A percentile compares a stretch with the other conserved stretches of the same genome.
These are phyloP conservation scores for Caranx ignobilis DNA, from an alignment of 2,113 vertebrate species.

Conservation along the genomic window DNA sequence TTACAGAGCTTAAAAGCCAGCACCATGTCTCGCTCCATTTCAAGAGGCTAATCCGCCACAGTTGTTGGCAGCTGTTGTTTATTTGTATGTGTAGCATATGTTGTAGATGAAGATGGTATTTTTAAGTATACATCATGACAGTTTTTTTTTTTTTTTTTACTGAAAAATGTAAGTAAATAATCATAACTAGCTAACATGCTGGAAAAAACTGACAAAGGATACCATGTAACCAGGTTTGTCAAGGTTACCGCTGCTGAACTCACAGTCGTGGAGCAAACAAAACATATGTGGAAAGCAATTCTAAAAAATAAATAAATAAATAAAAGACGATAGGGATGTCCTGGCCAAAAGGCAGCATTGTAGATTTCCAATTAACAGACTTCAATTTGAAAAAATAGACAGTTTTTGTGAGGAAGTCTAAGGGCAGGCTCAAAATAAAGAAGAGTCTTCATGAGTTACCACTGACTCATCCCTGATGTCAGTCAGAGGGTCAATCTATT, in stretches of 20 bases:
- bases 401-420: not conserved
- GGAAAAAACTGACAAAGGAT: conserved; percentile 51
- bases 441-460: not conserved
- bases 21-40: conserved; percentile 12
- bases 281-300: not conserved
- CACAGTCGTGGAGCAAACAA: conserved; percentile 9
- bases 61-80: conserved; percentile 47
- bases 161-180: conserved; percentile 40
- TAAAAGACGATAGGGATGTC: not conserved
- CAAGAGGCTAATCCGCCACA: conserved; percentile 30
- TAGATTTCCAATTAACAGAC: conserved; percentile 9
- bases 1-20: conserved; percentile 4
- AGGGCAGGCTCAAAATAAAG: not conserved
- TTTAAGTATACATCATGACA: conserved; percentile 31
- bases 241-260: conserved; percentile 18
- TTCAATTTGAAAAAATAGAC: conserved; percentile 17
- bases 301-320: not conserved
- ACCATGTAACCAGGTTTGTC: conserved; percentile 20
- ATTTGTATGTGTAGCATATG: conserved; percentile 55
- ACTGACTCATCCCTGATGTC: not conserved
- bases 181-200: conserved; percentile 35
- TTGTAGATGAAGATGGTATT: conserved; percentile 43
- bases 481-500: not conserved
- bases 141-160: conserved; percentile 12
- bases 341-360: conserved; percentile 16